A percentile compares a stretch with the other conserved stretches of the same genome.
These are phyloP conservation scores for Diadumene lineata DNA, from an alignment of 92 coral and sea anemone species.

Conservation along the genomic window DNA sequence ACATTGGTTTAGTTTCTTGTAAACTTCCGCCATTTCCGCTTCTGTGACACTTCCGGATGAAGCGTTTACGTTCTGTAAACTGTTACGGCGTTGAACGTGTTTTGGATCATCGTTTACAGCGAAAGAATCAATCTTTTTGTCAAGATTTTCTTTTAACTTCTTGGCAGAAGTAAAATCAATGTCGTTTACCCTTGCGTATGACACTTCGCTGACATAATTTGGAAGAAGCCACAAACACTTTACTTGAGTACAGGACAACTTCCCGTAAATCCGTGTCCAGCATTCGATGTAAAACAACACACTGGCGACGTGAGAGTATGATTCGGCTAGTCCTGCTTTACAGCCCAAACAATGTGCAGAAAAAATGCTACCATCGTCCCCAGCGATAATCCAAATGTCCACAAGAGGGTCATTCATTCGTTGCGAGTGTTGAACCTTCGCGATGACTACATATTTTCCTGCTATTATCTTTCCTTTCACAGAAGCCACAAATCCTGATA, in stretches of 20 bases:
- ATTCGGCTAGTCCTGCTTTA: constrained; percentile 56
- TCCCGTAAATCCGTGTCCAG: constrained; percentile 37
- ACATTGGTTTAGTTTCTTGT: too few species aligned
- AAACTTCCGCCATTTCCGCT: too few species aligned
- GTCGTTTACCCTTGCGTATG: constrained; percentile 39
- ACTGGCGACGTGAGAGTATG: constrained; percentile 57
- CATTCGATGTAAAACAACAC: constrained; percentile 50
- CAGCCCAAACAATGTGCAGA: constrained; percentile 55
- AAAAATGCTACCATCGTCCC: constrained; percentile 37
- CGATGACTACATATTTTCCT: constrained; percentile 33
- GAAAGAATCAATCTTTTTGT: constrained; percentile 25
- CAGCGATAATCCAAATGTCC: constrained; percentile 52
- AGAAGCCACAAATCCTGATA: constrained; percentile 51
- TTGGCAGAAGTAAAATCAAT: constrained; percentile 50
- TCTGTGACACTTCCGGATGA: too few species aligned
- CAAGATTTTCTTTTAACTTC: constrained; percentile 32
- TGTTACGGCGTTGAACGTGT: too few species aligned
- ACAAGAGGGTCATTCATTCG: constrained; percentile 38
- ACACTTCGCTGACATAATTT: constrained; percentile 35
- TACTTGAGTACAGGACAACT: constrained; percentile 42
- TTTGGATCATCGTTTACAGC: too few species aligned
- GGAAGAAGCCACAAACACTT: constrained; percentile 56
- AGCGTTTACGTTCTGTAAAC: too few species aligned
- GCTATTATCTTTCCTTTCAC: constrained; percentile 37
- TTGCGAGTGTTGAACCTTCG: constrained; percentile 56